Percentiles rank a stretch among this genome's conserved stretches.
phyloP scores from a whole-genome alignment of 2,888 invertebrate genomes.

The Pyrrhia umbra region DNA sequence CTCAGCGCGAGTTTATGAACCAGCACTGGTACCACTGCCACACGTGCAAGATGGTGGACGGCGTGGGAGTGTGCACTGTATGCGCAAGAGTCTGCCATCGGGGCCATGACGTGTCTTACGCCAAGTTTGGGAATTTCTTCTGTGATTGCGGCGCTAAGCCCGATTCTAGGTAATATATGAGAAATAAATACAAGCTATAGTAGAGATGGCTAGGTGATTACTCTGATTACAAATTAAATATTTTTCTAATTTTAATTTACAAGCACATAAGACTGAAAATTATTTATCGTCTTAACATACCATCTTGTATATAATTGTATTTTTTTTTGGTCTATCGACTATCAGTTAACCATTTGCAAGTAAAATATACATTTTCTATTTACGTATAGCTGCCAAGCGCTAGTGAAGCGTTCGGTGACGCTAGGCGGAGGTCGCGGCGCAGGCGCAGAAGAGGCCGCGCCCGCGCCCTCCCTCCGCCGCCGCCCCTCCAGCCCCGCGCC shows the following conservation, averaged over 20 bases:
- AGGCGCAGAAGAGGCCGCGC: conserved; percentile 79
- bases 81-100: conserved; percentile 99
- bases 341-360: neutral
- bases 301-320: too few relatives aligned
- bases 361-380: neutral
- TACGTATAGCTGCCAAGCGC: conserved; percentile 83
- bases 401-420: conserved; percentile 84
- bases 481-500: conserved; percentile 85
- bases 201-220: neutral
- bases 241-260: too few relatives aligned
- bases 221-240: neutral
- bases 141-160: conserved; percentile 99
- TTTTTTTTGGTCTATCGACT: too few relatives aligned
- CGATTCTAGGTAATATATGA: conserved; percentile 88
- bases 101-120: conserved; percentile 98
- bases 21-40: conserved; percentile 99
- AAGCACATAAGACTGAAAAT: too few relatives aligned
- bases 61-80: conserved; percentile 99
- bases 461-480: conserved; percentile 85
- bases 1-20: conserved; percentile 99
- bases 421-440: conserved; percentile 76
- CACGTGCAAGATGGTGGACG: conserved; percentile 99
- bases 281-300: too few relatives aligned
- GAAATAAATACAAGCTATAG: too few relatives aligned
- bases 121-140: conserved; percentile 99